Evolutionary conservation across 2,113 vertebrate genomes (phyloP), one percentile per base, ranked within the genome.

Genomic region (Siniperca chuatsi): DNA sequence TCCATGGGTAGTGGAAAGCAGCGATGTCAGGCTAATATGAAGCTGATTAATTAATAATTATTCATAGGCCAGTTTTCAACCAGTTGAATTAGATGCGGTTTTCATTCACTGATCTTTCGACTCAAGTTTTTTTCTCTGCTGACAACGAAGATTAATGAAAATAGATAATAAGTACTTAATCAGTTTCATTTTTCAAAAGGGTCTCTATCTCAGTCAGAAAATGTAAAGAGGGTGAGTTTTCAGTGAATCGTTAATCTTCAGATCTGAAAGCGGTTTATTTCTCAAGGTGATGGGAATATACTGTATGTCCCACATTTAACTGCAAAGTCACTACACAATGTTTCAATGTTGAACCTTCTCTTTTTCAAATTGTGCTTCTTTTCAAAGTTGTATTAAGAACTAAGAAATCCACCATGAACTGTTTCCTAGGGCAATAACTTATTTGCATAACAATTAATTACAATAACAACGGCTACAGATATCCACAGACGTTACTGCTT

Each of bases 21-120:
- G 70, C 69, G 11, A 9, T 29, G 79, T 91, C 93, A 82, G 67
- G 67, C 57, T 91, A 92, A 95, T 90, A 84, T 80, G 84, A 84
- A 85, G 75, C 87, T 92, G 92, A 92, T 92, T 93, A 91, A 89
- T 93, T 89, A 60, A 89, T 90, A 89, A 93, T 91, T 88, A 92
- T 93, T 91, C 91, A 81, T 67, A 12, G 62, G 75, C 58, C 62
- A 50, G 79, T 82, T 92, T 84, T 87, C 83, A 87, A 90, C 81
- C 90, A 79, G 87, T 87, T 82, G 79, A 92, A 92, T 94, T 88
- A 92, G 87, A 86, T 81, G 81, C n/a, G 55, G 65, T 85, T 93
- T 93, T 88, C 69, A 35, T 82, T 92, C 85, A 71, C 69, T 88
- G 82, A 87, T 91, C 86, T 87, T 75, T 89, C 33, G 12, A 79